Evolutionary conservation across 2,797 vertebrate genomes (phyloP).

Genomic region (Chaetodon trifasciatus): DNA sequence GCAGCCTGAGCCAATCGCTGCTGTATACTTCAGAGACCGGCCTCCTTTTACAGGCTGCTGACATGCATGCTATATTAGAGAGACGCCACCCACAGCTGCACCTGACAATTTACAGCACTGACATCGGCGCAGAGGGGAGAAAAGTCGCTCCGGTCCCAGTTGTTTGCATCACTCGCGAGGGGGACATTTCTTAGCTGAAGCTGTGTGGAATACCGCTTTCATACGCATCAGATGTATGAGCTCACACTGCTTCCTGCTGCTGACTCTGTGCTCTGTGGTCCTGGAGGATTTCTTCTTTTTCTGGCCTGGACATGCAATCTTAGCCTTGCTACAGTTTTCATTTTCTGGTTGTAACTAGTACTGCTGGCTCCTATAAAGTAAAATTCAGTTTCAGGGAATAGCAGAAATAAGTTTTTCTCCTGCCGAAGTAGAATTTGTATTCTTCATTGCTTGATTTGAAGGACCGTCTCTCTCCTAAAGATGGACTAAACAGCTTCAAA

Average conservation of each 20-base stretch:
- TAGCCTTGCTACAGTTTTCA: conserved; percentile 21
- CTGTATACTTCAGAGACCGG: conserved; percentile 68
- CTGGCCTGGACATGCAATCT: conserved; percentile 25
- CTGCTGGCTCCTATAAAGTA: neutral
- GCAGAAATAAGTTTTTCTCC: neutral
- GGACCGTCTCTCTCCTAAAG: conserved; percentile 15
- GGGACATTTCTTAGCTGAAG: conserved; percentile 45
- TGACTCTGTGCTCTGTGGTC: conserved; percentile 18
- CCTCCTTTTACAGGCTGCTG: conserved; percentile 93
- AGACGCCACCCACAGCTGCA: conserved; percentile 85
- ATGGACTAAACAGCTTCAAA: neutral
- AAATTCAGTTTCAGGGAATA: conserved; percentile 15
- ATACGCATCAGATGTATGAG: conserved; percentile 14
- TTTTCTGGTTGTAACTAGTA: conserved; percentile 6
- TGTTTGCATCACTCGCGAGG: conserved; percentile 62
- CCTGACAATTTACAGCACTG: conserved; percentile 89
- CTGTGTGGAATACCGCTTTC: conserved; percentile 59
- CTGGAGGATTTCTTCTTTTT: neutral
- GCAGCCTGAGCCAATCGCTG: conserved; percentile 65
- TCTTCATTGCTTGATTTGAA: conserved; percentile 11
- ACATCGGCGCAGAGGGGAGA: conserved; percentile 44
- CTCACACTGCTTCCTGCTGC: conserved; percentile 20
- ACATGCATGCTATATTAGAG: conserved; percentile 86
- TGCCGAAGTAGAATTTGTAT: conserved; percentile 2
- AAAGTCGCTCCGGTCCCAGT: conserved; percentile 15